Base-by-base conservation (phyloP, 1,140 invertebrate genomes). In the Aphelinus certus region DNA sequence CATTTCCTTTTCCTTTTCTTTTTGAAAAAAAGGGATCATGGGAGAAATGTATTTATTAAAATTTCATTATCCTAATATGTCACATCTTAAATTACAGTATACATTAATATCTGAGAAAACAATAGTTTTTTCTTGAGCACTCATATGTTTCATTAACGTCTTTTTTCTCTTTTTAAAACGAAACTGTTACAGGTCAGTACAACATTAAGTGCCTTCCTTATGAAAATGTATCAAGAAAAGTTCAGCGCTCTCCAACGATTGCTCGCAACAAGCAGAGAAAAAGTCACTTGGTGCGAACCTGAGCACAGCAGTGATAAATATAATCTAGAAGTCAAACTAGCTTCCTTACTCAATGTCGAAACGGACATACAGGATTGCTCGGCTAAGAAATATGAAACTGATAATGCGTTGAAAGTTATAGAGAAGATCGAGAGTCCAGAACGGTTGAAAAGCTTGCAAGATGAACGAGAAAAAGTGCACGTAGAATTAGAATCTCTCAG, bases 251-350 rank as follows among this genome's bases (percentile, higher is more conserved):
- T 96, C 43, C 93, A 95, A 80, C 91, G 95, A 78, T 92, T 94
- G 83, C 90, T 98, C 3, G 89, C 90, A 60, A 92, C 93, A 1
- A 92, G 94, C 64, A 93, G 93, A 77, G 97, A 98, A 82, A 98
- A 98, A 85, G 91, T 97, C 0, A 88, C 91, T n/a, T 98, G 96
- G 96, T 98, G 96, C 85, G 91, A 93, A 76, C 94, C 95, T 1
- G 96, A 98, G 84, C 91, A 93, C 4, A 92, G 92, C 48, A 96
- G 94, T 81, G 96, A 98, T 83, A 92, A 93, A 82, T 97, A 96
- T 82, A 97, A 96, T 84, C 88, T 98, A n/a, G 95, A 98, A 88
- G 93, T 96, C 0, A 98, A 98, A 88, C 90, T 95, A 81, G 91
- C 93, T 2, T 93, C 95, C 5, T 81, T 97, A n/a, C 83, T 89